Conservation (phyloP, 2,113 vertebrate species). For the Actenoides hombroni region DNA sequence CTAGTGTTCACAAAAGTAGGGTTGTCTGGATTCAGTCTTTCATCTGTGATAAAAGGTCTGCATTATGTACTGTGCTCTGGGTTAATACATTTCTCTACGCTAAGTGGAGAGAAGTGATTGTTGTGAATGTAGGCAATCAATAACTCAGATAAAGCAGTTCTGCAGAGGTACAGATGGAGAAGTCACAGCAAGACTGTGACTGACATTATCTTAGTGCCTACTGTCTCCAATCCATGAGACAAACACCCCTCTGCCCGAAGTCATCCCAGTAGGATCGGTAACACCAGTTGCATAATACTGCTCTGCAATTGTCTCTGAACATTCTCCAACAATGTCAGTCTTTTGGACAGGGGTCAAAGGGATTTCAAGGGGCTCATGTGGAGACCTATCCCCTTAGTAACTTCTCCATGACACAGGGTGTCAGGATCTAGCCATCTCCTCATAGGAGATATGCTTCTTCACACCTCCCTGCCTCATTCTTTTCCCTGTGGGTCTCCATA, state of each 20-base stretch:
- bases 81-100: neutral
- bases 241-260: neutral
- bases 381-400: neutral
- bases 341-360: neutral
- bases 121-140: neutral
- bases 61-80: neutral
- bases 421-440: neutral
- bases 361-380: neutral
- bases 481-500: neutral
- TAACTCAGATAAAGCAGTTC: neutral
- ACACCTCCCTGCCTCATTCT: neutral
- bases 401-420: neutral
- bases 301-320: neutral
- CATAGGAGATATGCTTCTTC: neutral
- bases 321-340: neutral
- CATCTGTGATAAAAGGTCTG: neutral
- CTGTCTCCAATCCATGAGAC: neutral
- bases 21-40: neutral
- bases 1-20: neutral
- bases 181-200: neutral
- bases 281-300: neutral
- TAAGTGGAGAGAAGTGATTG: neutral
- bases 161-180: neutral
- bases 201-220: neutral
- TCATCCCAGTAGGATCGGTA: neutral